A percentile compares a stretch with the other conserved stretches of the same genome.
These are phyloP conservation scores for Echeneis naucrates DNA, from an alignment of 2,797 vertebrate species.

Conservation along the genomic window DNA sequence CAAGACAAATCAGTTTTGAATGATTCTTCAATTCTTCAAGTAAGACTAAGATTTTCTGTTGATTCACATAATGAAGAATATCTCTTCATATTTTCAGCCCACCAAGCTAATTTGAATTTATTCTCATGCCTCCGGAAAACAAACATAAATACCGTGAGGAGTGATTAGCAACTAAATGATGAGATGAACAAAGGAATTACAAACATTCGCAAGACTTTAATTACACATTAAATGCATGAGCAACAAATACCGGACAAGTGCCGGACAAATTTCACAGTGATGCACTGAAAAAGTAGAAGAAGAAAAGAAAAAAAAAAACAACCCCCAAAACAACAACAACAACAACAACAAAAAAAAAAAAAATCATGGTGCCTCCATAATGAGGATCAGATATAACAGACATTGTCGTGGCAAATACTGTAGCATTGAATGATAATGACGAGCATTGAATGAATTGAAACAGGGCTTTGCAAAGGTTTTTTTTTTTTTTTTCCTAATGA, in stretches of 20 bases:
- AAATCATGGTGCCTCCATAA: slow-evolving; percentile 1
- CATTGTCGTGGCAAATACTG: slow-evolving; percentile 9
- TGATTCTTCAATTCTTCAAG: no score
- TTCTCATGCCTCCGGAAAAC: not conserved
- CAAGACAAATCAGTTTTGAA: no score
- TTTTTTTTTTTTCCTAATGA: not conserved
- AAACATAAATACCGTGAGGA: not conserved
- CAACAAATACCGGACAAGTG: slow-evolving; percentile 36
- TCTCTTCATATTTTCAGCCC: no score
- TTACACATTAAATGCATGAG: slow-evolving; percentile 45
- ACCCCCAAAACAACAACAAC: no score
- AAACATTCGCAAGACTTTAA: slow-evolving; percentile 45
- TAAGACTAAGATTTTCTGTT: no score
- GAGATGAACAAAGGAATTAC: slow-evolving; percentile 25
- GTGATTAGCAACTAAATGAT: slow-evolving; percentile 14
- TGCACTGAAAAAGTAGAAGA: slow-evolving; percentile 26
- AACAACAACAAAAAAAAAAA: no score
- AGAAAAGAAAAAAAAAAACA: no score
- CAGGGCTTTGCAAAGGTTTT: not conserved
- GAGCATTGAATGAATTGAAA: slow-evolving; percentile 1
- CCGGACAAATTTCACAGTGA: slow-evolving; percentile 41
- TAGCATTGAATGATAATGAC: not conserved
- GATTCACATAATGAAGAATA: no score
- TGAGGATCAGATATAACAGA: slow-evolving; percentile 6
- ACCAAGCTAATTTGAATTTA: not conserved